Conservation (phyloP, 2,797 vertebrate species). For the Todus mexicanus region DNA sequence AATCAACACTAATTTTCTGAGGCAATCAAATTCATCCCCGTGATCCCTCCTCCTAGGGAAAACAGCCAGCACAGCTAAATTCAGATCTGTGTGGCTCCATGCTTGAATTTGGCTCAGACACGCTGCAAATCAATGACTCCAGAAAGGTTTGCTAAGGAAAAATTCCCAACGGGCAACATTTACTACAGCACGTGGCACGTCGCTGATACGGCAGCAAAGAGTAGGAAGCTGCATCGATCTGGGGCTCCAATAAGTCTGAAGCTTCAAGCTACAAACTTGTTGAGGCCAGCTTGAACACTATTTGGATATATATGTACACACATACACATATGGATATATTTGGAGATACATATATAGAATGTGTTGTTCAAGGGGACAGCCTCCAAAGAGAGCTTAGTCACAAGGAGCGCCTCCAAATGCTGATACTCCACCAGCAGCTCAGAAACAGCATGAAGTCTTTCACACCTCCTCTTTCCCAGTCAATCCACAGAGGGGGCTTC, state of each 20-base stretch:
- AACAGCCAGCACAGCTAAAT: slow-evolving; percentile 35
- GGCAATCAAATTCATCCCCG: slow-evolving; percentile 49
- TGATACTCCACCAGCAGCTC: neutral
- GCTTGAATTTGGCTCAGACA: slow-evolving; percentile 18
- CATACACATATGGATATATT: too few relatives aligned
- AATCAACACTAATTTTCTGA: slow-evolving; percentile 58
- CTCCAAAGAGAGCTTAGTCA: neutral
- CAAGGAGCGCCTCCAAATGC: neutral
- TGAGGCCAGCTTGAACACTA: neutral
- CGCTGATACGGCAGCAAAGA: neutral
- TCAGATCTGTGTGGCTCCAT: slow-evolving; percentile 10
- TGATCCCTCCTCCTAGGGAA: slow-evolving; percentile 51
- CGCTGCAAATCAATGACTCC: neutral
- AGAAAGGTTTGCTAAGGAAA: slow-evolving; percentile 5
- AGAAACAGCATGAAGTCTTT: neutral
- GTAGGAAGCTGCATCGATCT: rapidly evolving
- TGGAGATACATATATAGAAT: too few relatives aligned
- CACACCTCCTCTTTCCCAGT: neutral
- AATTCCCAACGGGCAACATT: neutral
- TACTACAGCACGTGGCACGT: neutral
- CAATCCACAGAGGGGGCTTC: neutral
- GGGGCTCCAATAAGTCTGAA: neutral
- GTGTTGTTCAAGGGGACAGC: rapidly evolving
- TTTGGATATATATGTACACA: neutral
- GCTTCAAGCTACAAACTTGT: neutral